phyloP scores from a whole-genome alignment of 2,888 invertebrate genomes.

The Lamellibrachia satsuma region DNA sequence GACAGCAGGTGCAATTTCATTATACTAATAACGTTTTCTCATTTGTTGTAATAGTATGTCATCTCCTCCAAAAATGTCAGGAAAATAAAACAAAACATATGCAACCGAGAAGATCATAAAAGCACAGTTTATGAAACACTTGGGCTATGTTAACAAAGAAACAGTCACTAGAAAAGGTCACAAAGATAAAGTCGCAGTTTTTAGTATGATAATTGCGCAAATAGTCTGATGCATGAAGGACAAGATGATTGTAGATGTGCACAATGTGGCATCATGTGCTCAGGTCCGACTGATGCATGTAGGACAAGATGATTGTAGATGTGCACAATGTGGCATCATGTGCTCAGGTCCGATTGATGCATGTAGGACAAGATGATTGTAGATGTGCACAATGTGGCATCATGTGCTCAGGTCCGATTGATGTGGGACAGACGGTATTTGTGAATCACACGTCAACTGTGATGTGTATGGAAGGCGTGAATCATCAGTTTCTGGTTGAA shows the following conservation, averaged over 20 bases:
- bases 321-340: neutral
- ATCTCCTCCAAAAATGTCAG: no score
- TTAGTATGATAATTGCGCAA: no score
- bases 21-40: no score
- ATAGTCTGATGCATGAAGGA: neutral
- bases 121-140: neutral
- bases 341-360: neutral
- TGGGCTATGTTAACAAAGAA: neutral
- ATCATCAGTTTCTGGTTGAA: conserved; percentile 83
- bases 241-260: neutral
- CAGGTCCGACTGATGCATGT: neutral
- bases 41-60: no score
- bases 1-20: no score
- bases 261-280: neutral
- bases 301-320: neutral
- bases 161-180: neutral
- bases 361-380: neutral
- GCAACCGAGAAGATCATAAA: neutral
- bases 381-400: neutral
- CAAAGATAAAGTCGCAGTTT: no score
- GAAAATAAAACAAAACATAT: neutral
- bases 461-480: conserved; percentile 80
- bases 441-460: conserved; percentile 85
- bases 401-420: conserved; percentile 76
- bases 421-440: conserved; percentile 84